A percentile compares a stretch with the other conserved stretches of the same genome.
Evolutionary conservation across 2,797 vertebrate genomes (phyloP).

Genomic region (Coracias cyanogaster): DNA sequence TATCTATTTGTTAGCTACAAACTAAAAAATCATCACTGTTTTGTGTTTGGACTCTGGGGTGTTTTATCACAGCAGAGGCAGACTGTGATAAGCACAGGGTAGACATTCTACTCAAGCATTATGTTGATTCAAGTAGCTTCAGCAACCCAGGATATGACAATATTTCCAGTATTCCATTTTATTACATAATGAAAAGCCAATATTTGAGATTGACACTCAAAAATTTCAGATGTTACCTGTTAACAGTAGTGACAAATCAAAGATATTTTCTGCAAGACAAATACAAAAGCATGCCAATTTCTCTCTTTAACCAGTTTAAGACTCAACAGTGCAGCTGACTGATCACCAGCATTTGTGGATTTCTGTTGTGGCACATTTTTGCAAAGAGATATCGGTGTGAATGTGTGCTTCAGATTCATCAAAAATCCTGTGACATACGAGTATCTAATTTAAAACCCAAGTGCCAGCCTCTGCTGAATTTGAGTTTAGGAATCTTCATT

Average conservation of each 20-base stretch:
- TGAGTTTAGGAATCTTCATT: neutral
- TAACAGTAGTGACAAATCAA: neutral
- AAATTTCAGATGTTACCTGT: neutral
- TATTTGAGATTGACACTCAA: neutral
- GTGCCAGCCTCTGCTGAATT: neutral
- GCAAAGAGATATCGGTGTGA: neutral
- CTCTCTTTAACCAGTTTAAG: neutral
- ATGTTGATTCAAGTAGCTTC: neutral
- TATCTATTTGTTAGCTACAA: neutral
- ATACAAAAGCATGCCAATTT: neutral
- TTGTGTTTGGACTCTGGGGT: neutral
- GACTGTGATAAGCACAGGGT: neutral
- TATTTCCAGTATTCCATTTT: neutral
- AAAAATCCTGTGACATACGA: neutral
- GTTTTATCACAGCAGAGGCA: neutral
- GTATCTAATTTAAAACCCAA: neutral
- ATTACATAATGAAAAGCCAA: neutral
- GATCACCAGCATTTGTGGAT: neutral
- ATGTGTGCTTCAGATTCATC: neutral
- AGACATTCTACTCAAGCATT: neutral
- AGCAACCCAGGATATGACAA: neutral
- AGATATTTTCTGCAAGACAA: neutral
- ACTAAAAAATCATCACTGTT: neutral
- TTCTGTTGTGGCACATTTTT: neutral
- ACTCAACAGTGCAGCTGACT: neutral